phyloP scores from a whole-genome alignment of 35 echinoderm and acorn worm species.

The Ophiothrix spiculata region DNA sequence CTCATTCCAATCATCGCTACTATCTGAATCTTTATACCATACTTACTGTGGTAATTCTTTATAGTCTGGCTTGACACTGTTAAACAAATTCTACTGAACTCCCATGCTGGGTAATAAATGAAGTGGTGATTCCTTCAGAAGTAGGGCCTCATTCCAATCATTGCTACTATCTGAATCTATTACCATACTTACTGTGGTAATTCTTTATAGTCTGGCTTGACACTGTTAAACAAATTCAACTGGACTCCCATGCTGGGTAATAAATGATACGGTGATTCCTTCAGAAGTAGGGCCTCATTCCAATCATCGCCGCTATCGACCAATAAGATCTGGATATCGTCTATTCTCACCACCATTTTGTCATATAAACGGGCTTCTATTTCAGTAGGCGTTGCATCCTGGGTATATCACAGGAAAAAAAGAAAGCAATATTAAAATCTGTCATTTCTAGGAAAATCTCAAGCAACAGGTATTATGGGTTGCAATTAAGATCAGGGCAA shows the following conservation, averaged over 20 bases:
- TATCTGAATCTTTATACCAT: constrained; percentile 64
- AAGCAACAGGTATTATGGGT: no score
- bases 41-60: not conserved
- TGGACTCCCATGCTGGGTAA: constrained; percentile 76
- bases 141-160: constrained; percentile 76
- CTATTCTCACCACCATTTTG: constrained; percentile 81
- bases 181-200: constrained; percentile 82
- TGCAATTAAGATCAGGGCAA: no score
- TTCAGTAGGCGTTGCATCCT: constrained; percentile 96
- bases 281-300: constrained; percentile 62
- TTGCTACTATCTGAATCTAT: no score
- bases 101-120: constrained; percentile 66
- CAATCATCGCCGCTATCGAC: constrained; percentile 82
- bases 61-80: no score
- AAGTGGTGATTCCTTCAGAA: constrained; percentile 58
- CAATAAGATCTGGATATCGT: constrained; percentile 86
- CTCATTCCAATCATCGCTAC: no score
- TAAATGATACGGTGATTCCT: constrained; percentile 68
- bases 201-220: constrained; percentile 91
- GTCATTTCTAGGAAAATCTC: no score
- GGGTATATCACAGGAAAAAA: no score
- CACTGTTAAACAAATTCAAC: constrained; percentile 88
- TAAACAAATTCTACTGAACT: not conserved
- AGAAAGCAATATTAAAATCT: no score
- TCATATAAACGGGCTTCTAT: constrained; percentile 90